A percentile compares a stretch with the other conserved stretches of the same genome.
These are phyloP conservation scores for Lepisosteus oculatus DNA, from an alignment of 2,113 vertebrate species.

Conservation along the genomic window DNA sequence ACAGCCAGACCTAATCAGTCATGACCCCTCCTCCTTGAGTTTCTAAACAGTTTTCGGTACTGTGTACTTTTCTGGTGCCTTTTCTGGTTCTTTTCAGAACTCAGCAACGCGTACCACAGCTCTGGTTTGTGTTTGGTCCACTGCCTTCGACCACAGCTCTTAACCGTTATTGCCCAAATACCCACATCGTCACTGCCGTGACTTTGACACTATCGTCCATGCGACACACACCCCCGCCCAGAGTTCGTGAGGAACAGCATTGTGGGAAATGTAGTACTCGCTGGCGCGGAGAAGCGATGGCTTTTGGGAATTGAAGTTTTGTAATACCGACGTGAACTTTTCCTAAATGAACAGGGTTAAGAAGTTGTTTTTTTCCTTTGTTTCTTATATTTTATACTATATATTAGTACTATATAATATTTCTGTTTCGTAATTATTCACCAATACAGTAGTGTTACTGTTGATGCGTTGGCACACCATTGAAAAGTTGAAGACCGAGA, in stretches of 20 bases:
- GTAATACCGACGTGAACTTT: too few relatives aligned
- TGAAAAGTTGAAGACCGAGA: too few relatives aligned
- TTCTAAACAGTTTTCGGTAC: slow-evolving; percentile 1
- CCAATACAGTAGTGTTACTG: too few relatives aligned
- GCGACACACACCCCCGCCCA: slow-evolving; percentile 20
- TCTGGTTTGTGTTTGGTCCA: not conserved
- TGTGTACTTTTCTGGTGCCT: not conserved
- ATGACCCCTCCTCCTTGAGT: slow-evolving; percentile 13
- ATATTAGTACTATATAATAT: too few relatives aligned
- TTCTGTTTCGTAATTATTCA: too few relatives aligned
- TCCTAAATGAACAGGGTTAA: too few relatives aligned
- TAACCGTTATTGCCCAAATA: not conserved
- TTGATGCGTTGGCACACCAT: too few relatives aligned
- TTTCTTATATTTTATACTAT: not conserved
- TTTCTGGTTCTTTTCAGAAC: not conserved
- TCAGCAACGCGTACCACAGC: too few relatives aligned
- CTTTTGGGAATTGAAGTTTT: slow-evolving; percentile 50
- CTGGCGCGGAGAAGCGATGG: not conserved
- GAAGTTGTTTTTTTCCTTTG: not conserved
- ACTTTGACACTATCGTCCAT: slow-evolving; percentile 38
- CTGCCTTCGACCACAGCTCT: not conserved
- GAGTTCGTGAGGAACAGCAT: slow-evolving; percentile 48
- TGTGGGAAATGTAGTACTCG: slow-evolving; percentile 59
- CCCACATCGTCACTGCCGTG: not conserved
- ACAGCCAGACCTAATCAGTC: slow-evolving; percentile 3